Percentiles rank a stretch among this genome's conserved stretches.
Conservation (phyloP, 2,888 invertebrate species). For the Paralinhomoeus sp. region DNA sequence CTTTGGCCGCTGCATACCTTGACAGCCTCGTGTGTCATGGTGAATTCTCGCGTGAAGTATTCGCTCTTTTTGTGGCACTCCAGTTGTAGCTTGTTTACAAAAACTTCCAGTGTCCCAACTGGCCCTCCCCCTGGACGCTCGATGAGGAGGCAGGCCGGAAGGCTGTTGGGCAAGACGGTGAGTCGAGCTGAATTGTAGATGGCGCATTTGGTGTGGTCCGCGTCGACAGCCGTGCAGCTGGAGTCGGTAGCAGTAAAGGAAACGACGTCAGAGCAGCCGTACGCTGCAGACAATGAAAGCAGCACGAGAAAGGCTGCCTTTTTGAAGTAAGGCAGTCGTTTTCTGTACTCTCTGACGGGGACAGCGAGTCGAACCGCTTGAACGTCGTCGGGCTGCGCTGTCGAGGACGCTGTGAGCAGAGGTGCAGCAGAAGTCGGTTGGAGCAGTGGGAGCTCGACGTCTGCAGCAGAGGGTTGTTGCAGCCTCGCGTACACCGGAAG, state of each 20-base stretch:
- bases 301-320: neutral
- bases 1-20: neutral
- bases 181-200: neutral
- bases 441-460: no score
- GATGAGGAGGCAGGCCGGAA: neutral
- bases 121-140: neutral
- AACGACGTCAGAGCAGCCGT: no score
- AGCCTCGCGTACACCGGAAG: no score
- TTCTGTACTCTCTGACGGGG: no score
- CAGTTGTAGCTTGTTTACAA: neutral
- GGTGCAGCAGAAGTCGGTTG: no score
- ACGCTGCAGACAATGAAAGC: neutral
- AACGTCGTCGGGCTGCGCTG: no score
- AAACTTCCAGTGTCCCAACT: neutral
- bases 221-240: neutral
- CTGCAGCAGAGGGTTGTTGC: no score
- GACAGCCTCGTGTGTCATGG: neutral
- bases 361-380: no score
- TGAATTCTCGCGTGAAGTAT: neutral
- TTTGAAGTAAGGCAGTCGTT: no score
- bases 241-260: neutral
- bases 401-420: no score
- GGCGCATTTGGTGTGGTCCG: neutral
- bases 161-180: neutral
- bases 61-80: neutral